A percentile compares a stretch with the other conserved stretches of the same genome.
Conservation (phyloP, 2,797 vertebrate genomes). For the Erithacus rubecula region DNA sequence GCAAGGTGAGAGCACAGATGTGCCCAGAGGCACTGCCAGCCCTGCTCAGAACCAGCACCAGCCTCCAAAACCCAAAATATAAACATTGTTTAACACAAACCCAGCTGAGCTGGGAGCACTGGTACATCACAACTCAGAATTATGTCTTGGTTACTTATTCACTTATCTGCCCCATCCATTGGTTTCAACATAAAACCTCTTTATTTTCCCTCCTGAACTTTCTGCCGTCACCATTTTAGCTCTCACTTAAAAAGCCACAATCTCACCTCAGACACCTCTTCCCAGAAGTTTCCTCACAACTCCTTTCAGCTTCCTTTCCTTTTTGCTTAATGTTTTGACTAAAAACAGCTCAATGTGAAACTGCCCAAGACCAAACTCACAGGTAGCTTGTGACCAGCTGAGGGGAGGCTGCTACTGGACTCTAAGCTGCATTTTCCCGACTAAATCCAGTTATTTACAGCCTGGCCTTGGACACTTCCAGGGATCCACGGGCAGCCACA, state of each 20-base stretch:
- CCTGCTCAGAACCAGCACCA: not conserved
- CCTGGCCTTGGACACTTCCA: not conserved
- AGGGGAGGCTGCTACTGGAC: not conserved
- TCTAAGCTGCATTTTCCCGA: not conserved
- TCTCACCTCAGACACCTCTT: not conserved
- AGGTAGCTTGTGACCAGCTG: not conserved
- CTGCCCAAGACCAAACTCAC: not conserved
- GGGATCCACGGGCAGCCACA: not conserved
- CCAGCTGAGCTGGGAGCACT: not conserved
- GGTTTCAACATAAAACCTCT: not conserved
- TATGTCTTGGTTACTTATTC: not conserved
- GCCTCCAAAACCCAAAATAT: not conserved
- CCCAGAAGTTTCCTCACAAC: not conserved
- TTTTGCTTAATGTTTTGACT: not conserved
- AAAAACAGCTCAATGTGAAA: not conserved
- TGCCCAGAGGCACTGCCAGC: not conserved
- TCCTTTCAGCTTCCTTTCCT: not conserved
- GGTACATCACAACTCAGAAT: not conserved
- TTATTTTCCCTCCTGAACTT: not conserved
- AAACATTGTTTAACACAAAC: accelerated
- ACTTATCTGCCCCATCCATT: not conserved
- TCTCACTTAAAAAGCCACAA: not conserved
- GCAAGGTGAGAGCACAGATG: accelerated
- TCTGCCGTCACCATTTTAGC: not conserved
- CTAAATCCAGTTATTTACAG: not conserved